phyloP scores from a whole-genome alignment of 2,797 vertebrate genomes.

The Phrynocephalus vlangalii region DNA sequence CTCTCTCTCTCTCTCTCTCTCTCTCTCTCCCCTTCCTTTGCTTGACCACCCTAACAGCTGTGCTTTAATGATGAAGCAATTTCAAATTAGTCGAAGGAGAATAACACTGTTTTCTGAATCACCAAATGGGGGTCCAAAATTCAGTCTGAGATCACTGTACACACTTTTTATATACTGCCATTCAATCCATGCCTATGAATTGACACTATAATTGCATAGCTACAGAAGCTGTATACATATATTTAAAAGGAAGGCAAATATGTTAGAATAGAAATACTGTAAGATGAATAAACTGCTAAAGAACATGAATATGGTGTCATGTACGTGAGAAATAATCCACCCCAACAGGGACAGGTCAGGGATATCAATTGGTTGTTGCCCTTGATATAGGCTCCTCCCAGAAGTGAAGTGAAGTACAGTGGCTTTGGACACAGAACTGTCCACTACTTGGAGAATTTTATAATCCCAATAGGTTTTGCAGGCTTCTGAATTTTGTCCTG shows the following conservation, averaged over 20 bases:
- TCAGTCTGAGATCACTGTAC: background rate
- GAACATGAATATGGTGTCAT: background rate
- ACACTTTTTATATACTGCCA: background rate
- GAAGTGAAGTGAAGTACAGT: background rate
- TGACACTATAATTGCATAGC: background rate
- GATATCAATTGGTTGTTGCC: background rate
- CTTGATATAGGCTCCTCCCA: background rate
- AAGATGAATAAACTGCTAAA: background rate
- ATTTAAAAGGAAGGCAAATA: background rate
- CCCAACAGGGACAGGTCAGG: too few relatives aligned
- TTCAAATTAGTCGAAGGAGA: background rate
- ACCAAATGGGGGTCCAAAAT: background rate
- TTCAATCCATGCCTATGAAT: background rate
- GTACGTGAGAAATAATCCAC: too few relatives aligned
- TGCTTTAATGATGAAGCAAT: background rate
- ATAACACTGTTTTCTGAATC: background rate
- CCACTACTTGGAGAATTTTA: background rate
- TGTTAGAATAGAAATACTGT: background rate
- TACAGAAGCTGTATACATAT: background rate
- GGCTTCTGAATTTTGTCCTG: background rate
- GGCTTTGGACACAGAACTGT: background rate
- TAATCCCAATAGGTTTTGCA: background rate
- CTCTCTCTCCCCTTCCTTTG: too few relatives aligned
- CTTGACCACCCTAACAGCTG: too few relatives aligned
- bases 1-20: too few relatives aligned